phyloP scores from a whole-genome alignment of 1,140 invertebrate species.

The Aphelenchoides avenae region DNA sequence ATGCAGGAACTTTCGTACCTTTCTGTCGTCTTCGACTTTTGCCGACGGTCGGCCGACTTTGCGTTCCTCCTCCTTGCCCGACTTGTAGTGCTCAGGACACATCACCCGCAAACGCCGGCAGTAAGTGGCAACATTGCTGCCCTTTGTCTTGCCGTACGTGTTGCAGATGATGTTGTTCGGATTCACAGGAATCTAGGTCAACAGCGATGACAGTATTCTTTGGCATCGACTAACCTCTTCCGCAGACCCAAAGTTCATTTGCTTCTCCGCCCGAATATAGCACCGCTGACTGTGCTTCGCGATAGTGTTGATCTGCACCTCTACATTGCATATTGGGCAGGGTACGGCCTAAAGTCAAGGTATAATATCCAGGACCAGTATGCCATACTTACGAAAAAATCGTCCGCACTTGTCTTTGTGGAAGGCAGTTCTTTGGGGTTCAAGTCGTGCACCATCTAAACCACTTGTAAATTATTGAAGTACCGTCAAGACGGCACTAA shows the following conservation, averaged over 20 bases:
- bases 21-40: slow-evolving; percentile 1
- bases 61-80: slow-evolving; percentile 74
- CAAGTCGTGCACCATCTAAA: too few species aligned
- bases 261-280: slow-evolving; percentile 78
- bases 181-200: slow-evolving; percentile 37
- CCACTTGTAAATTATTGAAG: neutral
- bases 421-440: too few species aligned
- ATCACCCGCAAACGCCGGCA: slow-evolving; percentile 91
- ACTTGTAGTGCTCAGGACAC: slow-evolving; percentile 91
- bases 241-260: slow-evolving; percentile 89
- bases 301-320: slow-evolving; percentile 19
- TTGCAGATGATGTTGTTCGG: slow-evolving; percentile 82
- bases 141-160: slow-evolving; percentile 81
- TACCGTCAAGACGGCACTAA: slow-evolving; percentile 11
- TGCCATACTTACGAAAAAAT: neutral
- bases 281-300: slow-evolving; percentile 62
- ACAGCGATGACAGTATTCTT: neutral
- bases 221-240: slow-evolving; percentile 66
- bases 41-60: slow-evolving; percentile 13
- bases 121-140: too few species aligned
- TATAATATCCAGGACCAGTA: too few species aligned
- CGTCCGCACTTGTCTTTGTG: neutral
- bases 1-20: neutral
- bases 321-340: slow-evolving; percentile 43
- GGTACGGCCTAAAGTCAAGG: slow-evolving; percentile 28